Base-by-base conservation (phyloP, 2,113 vertebrate genomes). In the Daphoenositta chrysoptera region DNA sequence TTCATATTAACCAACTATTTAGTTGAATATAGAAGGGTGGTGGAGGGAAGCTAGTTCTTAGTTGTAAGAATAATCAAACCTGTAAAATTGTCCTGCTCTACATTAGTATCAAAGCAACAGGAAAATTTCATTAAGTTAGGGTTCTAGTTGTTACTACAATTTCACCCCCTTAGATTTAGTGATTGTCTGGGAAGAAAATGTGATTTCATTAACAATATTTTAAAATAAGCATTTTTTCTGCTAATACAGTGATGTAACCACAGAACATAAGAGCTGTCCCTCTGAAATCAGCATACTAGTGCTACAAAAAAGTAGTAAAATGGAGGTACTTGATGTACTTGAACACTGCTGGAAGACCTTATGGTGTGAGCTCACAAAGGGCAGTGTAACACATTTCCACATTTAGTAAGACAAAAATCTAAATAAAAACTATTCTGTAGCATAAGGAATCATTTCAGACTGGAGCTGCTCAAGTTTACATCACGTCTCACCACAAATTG, bases 31-130 rank as follows among this genome's bases (percentile, higher is more conserved):
- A 30, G 17, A 2, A 2, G 6, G 3, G 31, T 6, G 3, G 8
- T 4, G 2, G 4, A 4, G 12, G 4, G 5, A 24, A 69, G 81
- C 60, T 58, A 44, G 53, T 88, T 86, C 69, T 66, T 66, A 44
- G 45, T 37, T 86, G 54, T 33, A 89, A 97, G 73, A 94, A 89
- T 89, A 91, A 89, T 19, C 56, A 94, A 94, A 93, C 71, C 53
- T 91, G 68, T 78, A 69, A 93, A 96, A 93, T 86, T 66, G 93
- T 26, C 56, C 78, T 87, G 54, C 90, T 58, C 85, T 31, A 73
- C 92, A 24, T 33, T 94, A 88, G 16, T 54, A n/a, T 50, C 51
- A 45, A 83, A 82, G 28, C 45, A 71, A 53, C 10, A 85, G 50
- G 6, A 91, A 91, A 90, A 81, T 39, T 76, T 92, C 61, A 87